Percentiles rank a stretch among this genome's conserved stretches.
phyloP scores from a whole-genome alignment of 2,888 invertebrate genomes.

The Brassicogethes aeneus region DNA sequence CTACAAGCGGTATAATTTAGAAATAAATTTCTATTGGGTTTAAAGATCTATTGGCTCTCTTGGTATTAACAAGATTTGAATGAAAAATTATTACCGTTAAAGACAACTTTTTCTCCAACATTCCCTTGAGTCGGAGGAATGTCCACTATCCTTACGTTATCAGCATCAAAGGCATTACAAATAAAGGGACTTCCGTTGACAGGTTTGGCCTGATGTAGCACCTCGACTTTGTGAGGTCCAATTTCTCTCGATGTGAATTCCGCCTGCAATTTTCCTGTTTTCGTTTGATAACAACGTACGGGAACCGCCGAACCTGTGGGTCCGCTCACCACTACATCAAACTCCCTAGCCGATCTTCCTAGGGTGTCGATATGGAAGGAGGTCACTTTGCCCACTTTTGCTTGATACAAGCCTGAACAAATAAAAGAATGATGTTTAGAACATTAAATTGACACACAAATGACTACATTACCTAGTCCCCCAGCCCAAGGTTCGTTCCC shows the following conservation, averaged over 20 bases:
- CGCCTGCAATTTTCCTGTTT: slow-evolving; percentile 89
- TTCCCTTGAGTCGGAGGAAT: slow-evolving; percentile 67
- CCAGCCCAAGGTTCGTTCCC: slow-evolving; percentile 52
- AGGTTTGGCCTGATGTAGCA: slow-evolving; percentile 80
- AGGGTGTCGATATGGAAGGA: slow-evolving; percentile 85
- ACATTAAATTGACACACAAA: neutral
- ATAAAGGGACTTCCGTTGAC: slow-evolving; percentile 89
- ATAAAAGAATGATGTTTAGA: neutral
- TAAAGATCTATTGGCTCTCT: too few species aligned
- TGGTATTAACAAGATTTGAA: too few species aligned
- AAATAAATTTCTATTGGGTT: too few species aligned
- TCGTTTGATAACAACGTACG: slow-evolving; percentile 84
- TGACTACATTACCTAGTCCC: slow-evolving; percentile 65
- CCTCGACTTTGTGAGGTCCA: slow-evolving; percentile 63
- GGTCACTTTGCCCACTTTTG: slow-evolving; percentile 71
- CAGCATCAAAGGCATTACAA: slow-evolving; percentile 86
- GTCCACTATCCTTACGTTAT: slow-evolving; percentile 69
- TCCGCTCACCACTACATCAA: slow-evolving; percentile 74
- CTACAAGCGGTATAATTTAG: too few species aligned
- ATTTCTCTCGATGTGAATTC: slow-evolving; percentile 82
- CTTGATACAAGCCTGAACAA: slow-evolving; percentile 70
- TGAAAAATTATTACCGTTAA: slow-evolving; percentile 59
- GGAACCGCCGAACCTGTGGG: slow-evolving; percentile 40
- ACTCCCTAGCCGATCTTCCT: slow-evolving; percentile 76
- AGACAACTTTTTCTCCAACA: slow-evolving; percentile 73